Percentiles rank a stretch among this genome's conserved stretches.
Evolutionary conservation across 1,140 invertebrate genomes (phyloP).

Genomic region (Tribolium castaneum): DNA sequence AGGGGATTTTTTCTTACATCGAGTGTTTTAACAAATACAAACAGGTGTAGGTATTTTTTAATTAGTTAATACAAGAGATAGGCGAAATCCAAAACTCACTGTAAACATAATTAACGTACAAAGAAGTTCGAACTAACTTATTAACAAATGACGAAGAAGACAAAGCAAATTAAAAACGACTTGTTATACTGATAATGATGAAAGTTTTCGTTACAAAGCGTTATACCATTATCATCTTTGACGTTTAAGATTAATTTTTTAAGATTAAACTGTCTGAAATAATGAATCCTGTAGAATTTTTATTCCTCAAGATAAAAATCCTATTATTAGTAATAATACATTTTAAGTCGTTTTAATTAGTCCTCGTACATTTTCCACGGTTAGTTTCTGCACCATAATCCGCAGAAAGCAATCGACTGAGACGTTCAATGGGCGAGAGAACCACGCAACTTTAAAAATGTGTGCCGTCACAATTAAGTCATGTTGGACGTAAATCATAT

Average conservation of each 20-base stretch:
- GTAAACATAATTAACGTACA: not conserved
- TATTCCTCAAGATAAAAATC: not conserved
- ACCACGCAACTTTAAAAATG: not conserved
- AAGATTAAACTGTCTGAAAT: constrained; percentile 1
- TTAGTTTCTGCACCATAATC: not conserved
- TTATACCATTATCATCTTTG: not conserved
- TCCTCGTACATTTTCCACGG: not conserved
- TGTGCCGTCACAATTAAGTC: not conserved
- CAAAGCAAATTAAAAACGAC: not conserved
- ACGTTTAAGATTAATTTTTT: constrained; percentile 9
- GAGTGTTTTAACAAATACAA: too few species aligned
- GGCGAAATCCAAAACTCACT: not conserved
- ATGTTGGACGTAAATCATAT: not conserved
- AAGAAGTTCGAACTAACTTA: not conserved
- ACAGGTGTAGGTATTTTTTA: too few species aligned
- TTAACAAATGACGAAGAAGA: not conserved
- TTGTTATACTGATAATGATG: not conserved
- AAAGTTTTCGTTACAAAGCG: not conserved
- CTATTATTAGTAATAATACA: not conserved
- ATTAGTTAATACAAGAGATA: not conserved
- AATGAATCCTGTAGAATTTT: constrained; percentile 6
- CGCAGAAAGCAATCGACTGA: not conserved
- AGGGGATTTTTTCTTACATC: too few species aligned
- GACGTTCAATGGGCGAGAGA: not conserved
- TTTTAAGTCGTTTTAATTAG: not conserved